Evolutionary conservation across 1,140 invertebrate genomes (phyloP).

Genomic region (Nymphalis io): DNA sequence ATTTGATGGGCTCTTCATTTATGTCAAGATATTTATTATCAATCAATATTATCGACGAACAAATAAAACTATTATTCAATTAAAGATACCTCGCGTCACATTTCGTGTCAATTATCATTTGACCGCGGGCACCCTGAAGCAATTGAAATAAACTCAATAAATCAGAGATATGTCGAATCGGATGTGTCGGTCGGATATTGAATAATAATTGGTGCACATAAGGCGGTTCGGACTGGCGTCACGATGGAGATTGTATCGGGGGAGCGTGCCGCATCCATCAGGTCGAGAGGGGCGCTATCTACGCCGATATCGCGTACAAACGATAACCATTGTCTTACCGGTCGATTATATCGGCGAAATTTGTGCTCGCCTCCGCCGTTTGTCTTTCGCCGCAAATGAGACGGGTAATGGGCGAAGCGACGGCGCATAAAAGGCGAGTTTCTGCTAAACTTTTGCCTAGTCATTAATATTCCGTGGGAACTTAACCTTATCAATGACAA

Average conservation of each 20-base stretch:
- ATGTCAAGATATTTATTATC: constrained; percentile 12
- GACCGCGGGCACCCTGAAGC: constrained; percentile 53
- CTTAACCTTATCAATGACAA: constrained; percentile 35
- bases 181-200: constrained; percentile 65
- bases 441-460: constrained; percentile 68
- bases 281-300: constrained; percentile 56
- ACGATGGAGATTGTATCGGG: constrained; percentile 71
- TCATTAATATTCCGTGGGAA: constrained; percentile 75
- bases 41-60: constrained; percentile 17
- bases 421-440: constrained; percentile 65
- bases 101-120: constrained; percentile 56
- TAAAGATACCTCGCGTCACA: constrained; percentile 47
- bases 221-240: constrained; percentile 50
- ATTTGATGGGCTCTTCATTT: constrained; percentile 39
- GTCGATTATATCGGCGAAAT: constrained; percentile 74
- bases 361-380: constrained; percentile 69
- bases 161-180: constrained; percentile 41
- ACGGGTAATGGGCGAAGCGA: constrained; percentile 60
- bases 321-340: constrained; percentile 76
- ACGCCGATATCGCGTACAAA: constrained; percentile 60
- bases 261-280: constrained; percentile 76
- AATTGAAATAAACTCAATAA: constrained; percentile 29
- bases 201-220: constrained; percentile 76
- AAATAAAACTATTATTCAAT: constrained; percentile 65
- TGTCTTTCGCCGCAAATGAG: constrained; percentile 76